phyloP scores from a whole-genome alignment of 2,113 vertebrate genomes.

The Malaclemys terrapin region DNA sequence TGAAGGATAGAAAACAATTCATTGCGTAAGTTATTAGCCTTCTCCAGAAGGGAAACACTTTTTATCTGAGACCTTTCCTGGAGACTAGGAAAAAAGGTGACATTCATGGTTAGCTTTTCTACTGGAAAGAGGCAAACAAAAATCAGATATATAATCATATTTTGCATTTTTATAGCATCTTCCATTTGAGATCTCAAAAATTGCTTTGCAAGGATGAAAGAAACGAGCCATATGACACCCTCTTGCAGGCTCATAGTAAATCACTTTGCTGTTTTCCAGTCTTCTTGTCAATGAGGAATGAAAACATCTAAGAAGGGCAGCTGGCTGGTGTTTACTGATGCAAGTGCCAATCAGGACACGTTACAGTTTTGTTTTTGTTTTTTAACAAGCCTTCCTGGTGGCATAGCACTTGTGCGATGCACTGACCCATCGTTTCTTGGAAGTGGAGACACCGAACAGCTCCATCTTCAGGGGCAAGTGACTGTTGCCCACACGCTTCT shows the following conservation, averaged over 20 bases:
- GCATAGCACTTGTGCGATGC: neutral
- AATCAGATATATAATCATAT: neutral
- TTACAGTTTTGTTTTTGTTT: slow-evolving; percentile 24
- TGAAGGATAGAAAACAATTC: neutral
- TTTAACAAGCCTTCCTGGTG: neutral
- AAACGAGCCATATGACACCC: slow-evolving; percentile 2
- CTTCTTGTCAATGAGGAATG: slow-evolving; percentile 46
- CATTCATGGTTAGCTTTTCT: slow-evolving; percentile 59
- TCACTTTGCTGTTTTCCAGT: slow-evolving; percentile 21
- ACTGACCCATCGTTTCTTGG: neutral
- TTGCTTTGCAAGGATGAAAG: slow-evolving; percentile 24
- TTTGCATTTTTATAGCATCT: neutral
- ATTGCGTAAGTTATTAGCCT: slow-evolving; percentile 1
- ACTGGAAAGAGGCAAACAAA: neutral
- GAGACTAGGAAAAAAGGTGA: slow-evolving; percentile 58
- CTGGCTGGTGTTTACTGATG: slow-evolving; percentile 44
- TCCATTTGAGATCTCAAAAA: neutral
- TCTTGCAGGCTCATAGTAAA: slow-evolving; percentile 9
- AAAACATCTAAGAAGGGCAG: neutral
- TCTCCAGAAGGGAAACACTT: neutral
- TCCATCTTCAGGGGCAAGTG: neutral
- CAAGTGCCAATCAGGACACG: slow-evolving; percentile 19
- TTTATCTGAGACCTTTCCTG: neutral
- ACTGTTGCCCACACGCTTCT: neutral
- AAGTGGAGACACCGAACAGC: neutral